Conservation (phyloP, 2,888 invertebrate genomes). For the Anodontia alba region DNA sequence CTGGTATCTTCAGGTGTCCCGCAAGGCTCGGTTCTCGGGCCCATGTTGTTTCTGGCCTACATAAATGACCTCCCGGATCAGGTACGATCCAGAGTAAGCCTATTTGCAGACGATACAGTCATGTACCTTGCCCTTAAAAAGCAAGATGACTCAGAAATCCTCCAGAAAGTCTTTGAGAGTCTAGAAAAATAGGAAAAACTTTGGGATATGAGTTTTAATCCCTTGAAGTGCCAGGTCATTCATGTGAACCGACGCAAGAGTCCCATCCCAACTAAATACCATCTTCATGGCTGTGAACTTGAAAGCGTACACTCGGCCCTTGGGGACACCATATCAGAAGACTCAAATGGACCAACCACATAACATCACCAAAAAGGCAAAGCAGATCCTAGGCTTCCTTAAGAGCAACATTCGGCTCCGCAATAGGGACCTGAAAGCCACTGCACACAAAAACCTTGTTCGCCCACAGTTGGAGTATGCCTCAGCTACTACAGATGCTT, state of each 20-base stretch:
- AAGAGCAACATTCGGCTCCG: too few relatives aligned
- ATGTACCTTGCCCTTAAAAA: conserved; percentile 5
- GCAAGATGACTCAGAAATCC: background rate
- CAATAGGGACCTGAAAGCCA: background rate
- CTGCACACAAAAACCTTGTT: background rate
- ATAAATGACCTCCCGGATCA: conserved; percentile 9
- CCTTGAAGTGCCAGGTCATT: too few relatives aligned
- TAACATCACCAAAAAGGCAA: too few relatives aligned
- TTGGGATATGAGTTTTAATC: too few relatives aligned
- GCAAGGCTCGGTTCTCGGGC: conserved; percentile 31
- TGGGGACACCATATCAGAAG: conserved; percentile 5
- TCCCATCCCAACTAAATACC: background rate
- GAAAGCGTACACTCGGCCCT: conserved; percentile 1
- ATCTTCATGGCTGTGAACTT: conserved; percentile 5
- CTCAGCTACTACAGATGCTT: background rate
- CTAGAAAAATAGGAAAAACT: conserved; percentile 8
- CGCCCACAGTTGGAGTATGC: background rate
- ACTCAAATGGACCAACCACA: too few relatives aligned
- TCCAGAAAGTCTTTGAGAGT: conserved; percentile 22
- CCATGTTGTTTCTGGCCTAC: conserved; percentile 14
- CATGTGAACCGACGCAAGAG: conserved; percentile 18
- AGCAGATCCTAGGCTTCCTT: too few relatives aligned
- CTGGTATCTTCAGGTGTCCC: conserved; percentile 31
- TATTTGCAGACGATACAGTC: conserved; percentile 28
- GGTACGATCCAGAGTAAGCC: conserved; percentile 16